These are phyloP conservation scores for Mythimna lalbum DNA, from an alignment of 2,888 invertebrate species.

Conservation along the genomic window DNA sequence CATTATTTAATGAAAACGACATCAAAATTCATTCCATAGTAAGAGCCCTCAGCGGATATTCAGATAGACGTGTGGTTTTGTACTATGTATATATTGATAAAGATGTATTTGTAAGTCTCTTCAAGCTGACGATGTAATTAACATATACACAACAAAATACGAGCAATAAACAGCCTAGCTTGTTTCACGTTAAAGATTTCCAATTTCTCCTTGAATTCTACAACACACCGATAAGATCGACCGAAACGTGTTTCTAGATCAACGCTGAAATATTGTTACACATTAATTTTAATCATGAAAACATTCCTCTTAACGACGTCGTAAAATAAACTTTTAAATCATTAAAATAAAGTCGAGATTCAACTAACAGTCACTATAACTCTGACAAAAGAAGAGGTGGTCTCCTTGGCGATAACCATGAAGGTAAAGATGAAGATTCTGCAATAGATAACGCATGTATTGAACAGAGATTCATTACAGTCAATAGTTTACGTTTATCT, in stretches of 20 bases:
- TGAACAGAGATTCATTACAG: slow-evolving; percentile 32
- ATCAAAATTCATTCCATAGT: no score
- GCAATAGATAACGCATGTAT: slow-evolving; percentile 40
- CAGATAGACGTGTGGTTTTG: no score
- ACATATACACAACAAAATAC: no score
- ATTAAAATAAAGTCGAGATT: not conserved
- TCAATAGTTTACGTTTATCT: slow-evolving; percentile 19
- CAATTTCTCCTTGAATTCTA: slow-evolving; percentile 15
- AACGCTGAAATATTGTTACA: slow-evolving; percentile 15
- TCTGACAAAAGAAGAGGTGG: slow-evolving; percentile 10
- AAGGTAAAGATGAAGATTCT: slow-evolving; percentile 27
- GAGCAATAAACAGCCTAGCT: not conserved
- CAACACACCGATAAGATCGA: slow-evolving; percentile 2
- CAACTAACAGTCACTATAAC: not conserved
- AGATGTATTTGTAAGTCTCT: not conserved
- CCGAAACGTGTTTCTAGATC: slow-evolving; percentile 8
- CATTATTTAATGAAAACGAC: no score
- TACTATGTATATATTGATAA: no score
- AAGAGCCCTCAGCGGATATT: no score
- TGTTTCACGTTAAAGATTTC: not conserved
- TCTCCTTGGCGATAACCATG: slow-evolving; percentile 33
- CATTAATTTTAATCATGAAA: slow-evolving; percentile 14
- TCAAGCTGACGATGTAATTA: not conserved
- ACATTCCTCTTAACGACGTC: not conserved
- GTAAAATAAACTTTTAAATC: not conserved